phyloP scores from a whole-genome alignment of 2,797 vertebrate species.

The Erpetoichthys calabaricus region DNA sequence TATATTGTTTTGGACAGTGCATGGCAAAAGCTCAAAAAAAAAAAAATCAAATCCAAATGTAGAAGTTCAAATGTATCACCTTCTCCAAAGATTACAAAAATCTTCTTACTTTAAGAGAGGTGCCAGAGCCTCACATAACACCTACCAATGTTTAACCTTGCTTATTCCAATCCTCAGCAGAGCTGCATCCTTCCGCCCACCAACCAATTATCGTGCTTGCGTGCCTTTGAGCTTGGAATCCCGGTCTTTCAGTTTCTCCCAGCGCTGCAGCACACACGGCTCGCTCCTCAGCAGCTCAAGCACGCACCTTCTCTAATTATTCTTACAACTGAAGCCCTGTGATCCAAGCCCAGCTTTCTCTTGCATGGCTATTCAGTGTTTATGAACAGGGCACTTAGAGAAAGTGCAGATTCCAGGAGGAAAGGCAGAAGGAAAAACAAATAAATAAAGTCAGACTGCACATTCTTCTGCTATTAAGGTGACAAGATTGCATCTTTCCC shows the following conservation, averaged over 20 bases:
- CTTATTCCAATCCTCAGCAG: conserved; percentile 9
- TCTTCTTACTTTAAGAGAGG: too few species aligned
- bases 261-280: conserved; percentile 8
- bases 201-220: conserved; percentile 10
- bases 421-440: too few species aligned
- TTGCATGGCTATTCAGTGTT: not conserved
- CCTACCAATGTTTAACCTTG: conserved; percentile 9
- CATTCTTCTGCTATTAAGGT: too few species aligned
- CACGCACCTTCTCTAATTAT: conserved; percentile 12
- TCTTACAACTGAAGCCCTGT: conserved; percentile 3
- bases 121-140: not conserved
- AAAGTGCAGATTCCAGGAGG: too few species aligned
- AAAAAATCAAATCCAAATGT: too few species aligned
- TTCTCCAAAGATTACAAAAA: too few species aligned
- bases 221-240: conserved; percentile 13
- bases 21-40: too few species aligned
- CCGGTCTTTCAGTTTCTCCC: conserved; percentile 10
- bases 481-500: not conserved
- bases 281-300: conserved; percentile 7
- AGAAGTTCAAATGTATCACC: too few species aligned
- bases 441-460: too few species aligned
- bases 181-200: conserved; percentile 21
- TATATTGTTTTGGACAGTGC: too few species aligned
- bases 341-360: not conserved
- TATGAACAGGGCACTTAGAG: too few species aligned